These are phyloP conservation scores for Dryocosmus kuriphilus DNA, from an alignment of 2,888 invertebrate species.

Conservation along the genomic window DNA sequence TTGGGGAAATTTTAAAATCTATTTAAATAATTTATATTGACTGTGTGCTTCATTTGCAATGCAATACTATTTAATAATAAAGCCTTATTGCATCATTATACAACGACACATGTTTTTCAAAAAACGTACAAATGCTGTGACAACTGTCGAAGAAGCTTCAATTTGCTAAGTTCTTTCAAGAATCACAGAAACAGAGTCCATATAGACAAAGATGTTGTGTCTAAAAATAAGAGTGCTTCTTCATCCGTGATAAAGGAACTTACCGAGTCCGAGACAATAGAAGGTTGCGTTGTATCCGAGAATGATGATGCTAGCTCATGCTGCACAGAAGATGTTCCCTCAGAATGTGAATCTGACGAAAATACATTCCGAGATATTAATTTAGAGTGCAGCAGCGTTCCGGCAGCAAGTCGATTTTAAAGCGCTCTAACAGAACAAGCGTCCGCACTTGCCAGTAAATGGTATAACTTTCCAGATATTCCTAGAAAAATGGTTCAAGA, in stretches of 20 bases:
- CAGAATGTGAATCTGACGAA: neutral
- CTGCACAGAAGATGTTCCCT: neutral
- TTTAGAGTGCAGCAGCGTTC: no score
- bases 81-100: neutral
- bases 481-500: neutral
- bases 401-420: neutral
- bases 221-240: no score
- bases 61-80: neutral
- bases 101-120: neutral
- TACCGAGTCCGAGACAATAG: no score
- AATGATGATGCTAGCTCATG: no score
- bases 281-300: no score
- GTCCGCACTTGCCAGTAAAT: neutral
- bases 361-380: no score
- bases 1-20: no score
- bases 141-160: neutral
- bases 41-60: neutral
- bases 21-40: neutral
- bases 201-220: no score
- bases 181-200: neutral
- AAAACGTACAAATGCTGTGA: neutral
- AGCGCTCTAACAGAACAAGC: neutral
- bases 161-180: neutral
- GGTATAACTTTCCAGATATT: neutral
- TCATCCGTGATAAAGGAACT: no score